Percentiles rank a stretch among this genome's conserved stretches.
phyloP scores from a whole-genome alignment of 2,113 vertebrate species.

The Brachyhypopomus occidentalis region DNA sequence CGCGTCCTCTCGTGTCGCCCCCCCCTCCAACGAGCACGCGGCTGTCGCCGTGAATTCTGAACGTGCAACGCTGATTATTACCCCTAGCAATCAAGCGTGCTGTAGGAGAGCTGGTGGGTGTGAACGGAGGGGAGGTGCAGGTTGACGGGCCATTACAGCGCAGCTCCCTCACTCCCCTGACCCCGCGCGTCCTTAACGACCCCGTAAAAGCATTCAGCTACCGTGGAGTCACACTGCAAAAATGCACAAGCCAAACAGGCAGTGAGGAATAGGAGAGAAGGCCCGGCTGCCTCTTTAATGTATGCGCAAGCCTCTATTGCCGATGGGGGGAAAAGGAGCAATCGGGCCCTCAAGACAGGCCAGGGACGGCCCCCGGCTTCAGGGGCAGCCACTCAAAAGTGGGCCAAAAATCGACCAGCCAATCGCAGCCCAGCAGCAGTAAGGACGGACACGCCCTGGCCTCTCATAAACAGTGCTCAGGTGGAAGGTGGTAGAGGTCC shows the following conservation, averaged over 20 bases:
- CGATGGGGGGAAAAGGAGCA: neutral
- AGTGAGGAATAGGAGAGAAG: neutral
- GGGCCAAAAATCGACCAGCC: neutral
- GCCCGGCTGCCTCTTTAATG: constrained; percentile 8
- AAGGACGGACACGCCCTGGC: neutral
- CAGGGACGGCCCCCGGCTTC: neutral
- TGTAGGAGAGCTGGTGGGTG: too few species aligned
- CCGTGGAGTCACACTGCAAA: neutral
- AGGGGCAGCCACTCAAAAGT: neutral
- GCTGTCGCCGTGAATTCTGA: neutral
- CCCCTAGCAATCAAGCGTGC: too few species aligned
- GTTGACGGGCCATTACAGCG: neutral
- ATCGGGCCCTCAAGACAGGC: constrained; percentile 5
- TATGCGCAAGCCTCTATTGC: neutral
- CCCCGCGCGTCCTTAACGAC: neutral
- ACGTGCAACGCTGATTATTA: neutral
- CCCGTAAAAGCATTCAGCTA: constrained; percentile 4
- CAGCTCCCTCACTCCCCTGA: neutral
- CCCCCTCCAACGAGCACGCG: neutral
- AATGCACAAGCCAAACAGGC: constrained; percentile 17
- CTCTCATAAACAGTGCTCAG: neutral
- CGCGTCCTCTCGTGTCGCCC: too few species aligned
- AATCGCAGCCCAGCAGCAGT: neutral
- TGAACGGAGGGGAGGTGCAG: neutral
- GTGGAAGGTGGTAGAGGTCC: neutral